A percentile compares a stretch with the other conserved stretches of the same genome.
phyloP scores from a whole-genome alignment of 2,888 invertebrate genomes.

The Drosophila heteroneura region DNA sequence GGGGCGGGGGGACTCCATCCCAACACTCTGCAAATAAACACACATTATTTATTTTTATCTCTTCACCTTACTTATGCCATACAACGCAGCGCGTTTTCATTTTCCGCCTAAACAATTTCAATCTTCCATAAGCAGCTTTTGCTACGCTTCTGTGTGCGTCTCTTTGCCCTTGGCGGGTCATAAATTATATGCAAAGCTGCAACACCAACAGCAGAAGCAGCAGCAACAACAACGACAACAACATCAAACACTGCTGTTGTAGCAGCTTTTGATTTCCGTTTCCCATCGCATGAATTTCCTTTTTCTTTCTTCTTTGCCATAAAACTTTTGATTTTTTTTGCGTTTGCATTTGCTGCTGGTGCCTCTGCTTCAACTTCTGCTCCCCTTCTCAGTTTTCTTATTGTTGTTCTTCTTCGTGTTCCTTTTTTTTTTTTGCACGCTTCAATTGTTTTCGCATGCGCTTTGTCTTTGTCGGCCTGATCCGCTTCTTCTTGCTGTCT shows the following conservation, averaged over 20 bases:
- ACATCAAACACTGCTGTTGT: conserved; percentile 58
- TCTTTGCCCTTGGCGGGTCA: conserved; percentile 47
- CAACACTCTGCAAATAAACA: conserved; percentile 60
- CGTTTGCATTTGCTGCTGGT: conserved; percentile 18
- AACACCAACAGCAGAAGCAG: conserved; percentile 6
- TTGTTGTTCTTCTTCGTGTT: conserved; percentile 31
- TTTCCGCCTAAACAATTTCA: conserved; percentile 72
- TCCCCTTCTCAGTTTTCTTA: conserved; percentile 22
- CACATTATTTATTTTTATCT: conserved; percentile 60
- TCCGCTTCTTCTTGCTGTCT: conserved; percentile 31
- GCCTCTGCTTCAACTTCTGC: conserved; percentile 18
- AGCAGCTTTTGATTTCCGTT: conserved; percentile 83
- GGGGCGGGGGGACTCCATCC: conserved; percentile 1
- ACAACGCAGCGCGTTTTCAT: conserved; percentile 47
- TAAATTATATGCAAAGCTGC: conserved; percentile 80
- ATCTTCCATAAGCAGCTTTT: conserved; percentile 74
- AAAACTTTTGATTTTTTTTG: conserved; percentile 73
- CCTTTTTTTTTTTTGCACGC: conserved; percentile 68
- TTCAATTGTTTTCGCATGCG: conserved; percentile 79
- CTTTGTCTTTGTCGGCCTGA: conserved; percentile 60
- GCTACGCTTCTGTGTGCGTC: conserved; percentile 49
- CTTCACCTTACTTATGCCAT: conserved; percentile 46
- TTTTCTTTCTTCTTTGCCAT: conserved; percentile 68
- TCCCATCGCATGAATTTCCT: conserved; percentile 81
- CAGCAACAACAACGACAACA: conserved; percentile 25